These are phyloP conservation scores for Ennomos quercinarius DNA, from an alignment of 2,888 invertebrate species.

Conservation along the genomic window DNA sequence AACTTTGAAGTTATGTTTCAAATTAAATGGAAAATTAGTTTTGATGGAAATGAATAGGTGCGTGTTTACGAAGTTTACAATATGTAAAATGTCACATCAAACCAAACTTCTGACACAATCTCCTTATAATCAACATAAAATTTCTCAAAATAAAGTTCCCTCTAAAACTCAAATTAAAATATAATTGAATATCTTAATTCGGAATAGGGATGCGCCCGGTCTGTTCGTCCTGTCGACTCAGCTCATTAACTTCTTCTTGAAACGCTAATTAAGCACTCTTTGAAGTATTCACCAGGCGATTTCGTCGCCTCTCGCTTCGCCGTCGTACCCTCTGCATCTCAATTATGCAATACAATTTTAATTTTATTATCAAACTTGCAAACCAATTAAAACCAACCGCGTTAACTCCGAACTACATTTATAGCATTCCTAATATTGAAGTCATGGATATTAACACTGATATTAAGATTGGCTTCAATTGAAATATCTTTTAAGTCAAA, in stretches of 20 bases:
- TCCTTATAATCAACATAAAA: constrained; percentile 14
- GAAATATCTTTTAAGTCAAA: constrained; percentile 40
- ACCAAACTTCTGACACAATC: neutral
- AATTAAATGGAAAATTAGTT: too few species aligned
- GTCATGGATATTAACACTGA: constrained; percentile 37
- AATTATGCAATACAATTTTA: constrained; percentile 66
- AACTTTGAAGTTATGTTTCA: neutral
- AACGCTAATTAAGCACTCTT: constrained; percentile 72
- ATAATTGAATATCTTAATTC: constrained; percentile 48
- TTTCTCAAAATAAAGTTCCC: constrained; percentile 8
- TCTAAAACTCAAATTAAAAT: constrained; percentile 22
- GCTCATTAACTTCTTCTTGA: constrained; percentile 72
- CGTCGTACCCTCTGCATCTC: constrained; percentile 54
- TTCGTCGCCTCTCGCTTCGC: constrained; percentile 51
- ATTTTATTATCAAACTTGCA: constrained; percentile 53
- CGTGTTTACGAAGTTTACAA: too few species aligned
- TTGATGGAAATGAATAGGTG: too few species aligned
- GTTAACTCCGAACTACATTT: constrained; percentile 22
- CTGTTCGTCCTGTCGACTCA: constrained; percentile 52
- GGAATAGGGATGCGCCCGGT: constrained; percentile 44
- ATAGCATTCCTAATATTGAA: constrained; percentile 29
- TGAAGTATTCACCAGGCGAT: constrained; percentile 71
- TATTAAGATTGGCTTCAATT: constrained; percentile 44
- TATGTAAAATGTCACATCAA: neutral
- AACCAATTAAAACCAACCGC: constrained; percentile 48